Evolutionary conservation across 1,140 invertebrate genomes (phyloP).

Genomic region (Tetragonula clypearis): DNA sequence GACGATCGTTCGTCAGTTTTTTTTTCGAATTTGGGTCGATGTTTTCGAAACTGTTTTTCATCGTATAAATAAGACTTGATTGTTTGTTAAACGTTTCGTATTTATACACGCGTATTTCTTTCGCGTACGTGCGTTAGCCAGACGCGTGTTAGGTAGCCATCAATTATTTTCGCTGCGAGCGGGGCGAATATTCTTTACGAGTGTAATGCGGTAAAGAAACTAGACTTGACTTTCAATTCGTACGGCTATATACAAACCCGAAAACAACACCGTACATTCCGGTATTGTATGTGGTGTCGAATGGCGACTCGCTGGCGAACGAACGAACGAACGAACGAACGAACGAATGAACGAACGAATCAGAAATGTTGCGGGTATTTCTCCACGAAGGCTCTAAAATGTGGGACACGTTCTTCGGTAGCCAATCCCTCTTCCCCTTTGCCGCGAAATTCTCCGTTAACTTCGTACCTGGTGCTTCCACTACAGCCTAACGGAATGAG

Average conservation of each 20-base stretch:
- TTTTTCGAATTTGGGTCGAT: neutral
- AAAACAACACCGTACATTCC: conserved; percentile 9
- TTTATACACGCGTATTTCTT: neutral
- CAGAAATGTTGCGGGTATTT: conserved; percentile 66
- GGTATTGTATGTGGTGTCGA: neutral
- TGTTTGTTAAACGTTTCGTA: neutral
- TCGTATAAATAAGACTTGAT: conserved; percentile 15
- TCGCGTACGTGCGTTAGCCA: too few relatives aligned
- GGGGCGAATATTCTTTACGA: neutral
- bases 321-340: conserved; percentile 57
- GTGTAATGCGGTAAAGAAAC: neutral
- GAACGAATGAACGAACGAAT: conserved; percentile 56
- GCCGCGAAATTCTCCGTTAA: conserved; percentile 76
- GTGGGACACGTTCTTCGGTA: conserved; percentile 73
- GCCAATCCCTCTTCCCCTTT: conserved; percentile 53
- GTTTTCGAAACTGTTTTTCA: conserved; percentile 2
- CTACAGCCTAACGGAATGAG: conserved; percentile 70
- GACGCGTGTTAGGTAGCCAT: neutral
- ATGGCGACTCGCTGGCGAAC: conserved; percentile 7
- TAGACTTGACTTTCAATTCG: conserved; percentile 29
- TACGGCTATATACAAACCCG: neutral
- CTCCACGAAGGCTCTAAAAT: conserved; percentile 75
- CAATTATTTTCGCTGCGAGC: neutral
- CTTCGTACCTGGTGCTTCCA: conserved; percentile 70
- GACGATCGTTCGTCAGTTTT: neutral